Evolutionary conservation across 2,888 invertebrate species (phyloP).

Genomic region (Stenichneumon culpator): DNA sequence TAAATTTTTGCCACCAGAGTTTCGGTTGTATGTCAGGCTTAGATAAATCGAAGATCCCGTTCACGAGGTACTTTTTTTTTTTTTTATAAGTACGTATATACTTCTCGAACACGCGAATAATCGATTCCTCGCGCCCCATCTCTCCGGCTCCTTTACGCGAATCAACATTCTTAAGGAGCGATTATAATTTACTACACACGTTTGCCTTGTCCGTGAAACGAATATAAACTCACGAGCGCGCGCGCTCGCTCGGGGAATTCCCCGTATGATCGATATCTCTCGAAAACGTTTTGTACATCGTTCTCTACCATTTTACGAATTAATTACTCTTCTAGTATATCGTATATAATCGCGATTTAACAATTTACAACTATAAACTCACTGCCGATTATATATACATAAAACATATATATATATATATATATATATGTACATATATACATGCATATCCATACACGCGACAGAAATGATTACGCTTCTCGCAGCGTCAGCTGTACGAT

Average conservation of each 20-base stretch:
- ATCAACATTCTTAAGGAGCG: conserved; percentile 65
- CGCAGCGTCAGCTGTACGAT: conserved; percentile 43
- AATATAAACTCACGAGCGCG: conserved; percentile 27
- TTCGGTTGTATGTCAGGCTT: neutral
- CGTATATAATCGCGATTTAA: conserved; percentile 34
- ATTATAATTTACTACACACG: conserved; percentile 63
- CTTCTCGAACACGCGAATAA: conserved; percentile 60
- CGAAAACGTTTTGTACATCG: conserved; percentile 59
- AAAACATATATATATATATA: neutral
- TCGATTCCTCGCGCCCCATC: conserved; percentile 48
- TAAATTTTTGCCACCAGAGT: neutral
- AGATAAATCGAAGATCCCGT: conserved; percentile 6
- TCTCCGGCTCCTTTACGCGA: conserved; percentile 53
- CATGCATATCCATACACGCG: too few species aligned
- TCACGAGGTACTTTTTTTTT: neutral
- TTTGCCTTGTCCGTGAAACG: conserved; percentile 35
- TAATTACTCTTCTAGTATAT: conserved; percentile 39
- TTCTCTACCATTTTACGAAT: conserved; percentile 17
- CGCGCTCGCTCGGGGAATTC: conserved; percentile 14
- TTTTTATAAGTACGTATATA: conserved; percentile 21
- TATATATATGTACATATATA: conserved; percentile 5
- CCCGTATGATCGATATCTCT: conserved; percentile 55
- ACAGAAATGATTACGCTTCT: conserved; percentile 27
- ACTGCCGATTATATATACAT: conserved; percentile 6
- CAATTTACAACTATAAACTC: conserved; percentile 30